Base-by-base conservation (phyloP, 2,797 vertebrate species). In the Kryptolebias ocellatus region DNA sequence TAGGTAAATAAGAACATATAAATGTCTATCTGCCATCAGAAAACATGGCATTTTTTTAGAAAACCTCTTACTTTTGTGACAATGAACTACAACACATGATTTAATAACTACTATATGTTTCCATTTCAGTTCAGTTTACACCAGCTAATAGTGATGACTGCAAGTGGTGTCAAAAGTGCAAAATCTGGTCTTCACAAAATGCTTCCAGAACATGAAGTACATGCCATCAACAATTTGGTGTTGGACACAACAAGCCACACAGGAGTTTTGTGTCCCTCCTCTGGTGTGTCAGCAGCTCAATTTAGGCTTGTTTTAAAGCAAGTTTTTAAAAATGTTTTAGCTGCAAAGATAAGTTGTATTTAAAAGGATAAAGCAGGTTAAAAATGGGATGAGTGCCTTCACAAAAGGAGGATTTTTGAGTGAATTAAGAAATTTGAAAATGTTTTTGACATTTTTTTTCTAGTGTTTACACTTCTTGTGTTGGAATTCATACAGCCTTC, bases 381-480 rank as follows among this genome's bases (percentile, higher is more conserved):
- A 20, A 37, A 34, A 10, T 39, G 37, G 37, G 9, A 11, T 39
- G 10, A 31, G 27, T 27, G 17, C 18, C 49, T 52, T 51, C 51
- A 72, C 27, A 20, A 37, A 34, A 45, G 37, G 2, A 46, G 12
- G 11, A 9, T n/a, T 42, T 53, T 20, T 29, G 11, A 46, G 27
- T 7, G 3, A 29, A 60, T 31, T 16, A 0, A 55, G 17, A 28
- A 60, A 34, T 51, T 29, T 53, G 28, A 58, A 76, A 60, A 11
- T 53, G 56, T 51, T 46, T 39, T 60, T 53, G 37, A 39, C 9
- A 39, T 11, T 39, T 12, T 57, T 27, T 57, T 18, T 53, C 39
- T 18, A 28, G 1, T 15, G 0, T 49, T 67, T 46, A 9, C 20
- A 45, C 15, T 10, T 58, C 11, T 11, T 27, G 12, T 17, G 9